Conservation (phyloP, 2,797 vertebrate genomes). For the Gouania willdenowi region DNA sequence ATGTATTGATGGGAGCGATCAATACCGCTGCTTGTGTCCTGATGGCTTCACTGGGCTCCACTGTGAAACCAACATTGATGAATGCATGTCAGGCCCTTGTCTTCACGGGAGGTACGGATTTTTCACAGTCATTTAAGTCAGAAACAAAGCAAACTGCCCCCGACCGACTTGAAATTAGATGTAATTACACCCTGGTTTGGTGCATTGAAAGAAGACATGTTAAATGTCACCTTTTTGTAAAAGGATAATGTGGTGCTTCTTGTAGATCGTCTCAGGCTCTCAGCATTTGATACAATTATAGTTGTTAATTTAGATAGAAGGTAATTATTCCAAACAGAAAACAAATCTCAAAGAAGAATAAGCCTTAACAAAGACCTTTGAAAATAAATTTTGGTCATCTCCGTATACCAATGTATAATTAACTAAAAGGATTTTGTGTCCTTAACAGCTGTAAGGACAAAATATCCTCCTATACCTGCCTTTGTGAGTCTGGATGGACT, state of each 20-base stretch:
- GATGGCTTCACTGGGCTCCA: constrained; percentile 71
- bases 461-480: constrained; percentile 66
- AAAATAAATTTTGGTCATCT: constrained; percentile 5
- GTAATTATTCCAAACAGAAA: constrained; percentile 41
- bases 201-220: constrained; percentile 61
- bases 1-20: constrained; percentile 70
- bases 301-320: constrained; percentile 64
- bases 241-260: constrained; percentile 62
- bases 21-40: constrained; percentile 75
- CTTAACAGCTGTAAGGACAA: constrained; percentile 78
- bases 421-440: constrained; percentile 43
- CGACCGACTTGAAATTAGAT: constrained; percentile 60
- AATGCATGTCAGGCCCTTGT: constrained; percentile 81
- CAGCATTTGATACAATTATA: constrained; percentile 65
- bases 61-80: constrained; percentile 78
- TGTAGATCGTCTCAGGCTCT: constrained; percentile 61
- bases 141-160: constrained; percentile 49
- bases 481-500: constrained; percentile 78
- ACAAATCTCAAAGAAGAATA: not conserved
- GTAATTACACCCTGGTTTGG: constrained; percentile 61
- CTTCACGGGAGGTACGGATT: constrained; percentile 78
- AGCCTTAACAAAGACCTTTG: not conserved
- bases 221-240: constrained; percentile 58
- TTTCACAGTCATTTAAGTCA: constrained; percentile 46
- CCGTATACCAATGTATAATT: no score